Evolutionary conservation across 1,140 invertebrate genomes (phyloP).

Genomic region (Ceratitis capitata): DNA sequence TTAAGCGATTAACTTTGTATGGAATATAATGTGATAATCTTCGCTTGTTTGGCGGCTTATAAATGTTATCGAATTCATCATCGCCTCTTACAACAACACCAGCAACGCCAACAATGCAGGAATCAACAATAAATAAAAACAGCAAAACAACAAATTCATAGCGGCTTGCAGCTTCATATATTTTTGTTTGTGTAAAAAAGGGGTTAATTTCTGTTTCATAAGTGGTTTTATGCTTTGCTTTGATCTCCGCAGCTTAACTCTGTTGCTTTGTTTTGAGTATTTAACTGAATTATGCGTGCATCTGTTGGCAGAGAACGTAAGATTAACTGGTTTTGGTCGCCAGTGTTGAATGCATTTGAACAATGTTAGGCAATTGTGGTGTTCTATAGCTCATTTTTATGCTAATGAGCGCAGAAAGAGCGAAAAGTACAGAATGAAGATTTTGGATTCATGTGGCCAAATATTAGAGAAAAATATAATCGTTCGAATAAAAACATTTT

Average conservation of each 20-base stretch:
- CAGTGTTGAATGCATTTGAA: not conserved
- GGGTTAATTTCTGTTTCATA: conserved; percentile 30
- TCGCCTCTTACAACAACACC: not conserved
- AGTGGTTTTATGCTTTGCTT: conserved; percentile 23
- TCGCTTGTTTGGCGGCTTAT: conserved; percentile 24
- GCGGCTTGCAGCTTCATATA: not conserved
- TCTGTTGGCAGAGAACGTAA: not conserved
- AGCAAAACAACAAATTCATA: not conserved
- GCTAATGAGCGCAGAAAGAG: too few species aligned
- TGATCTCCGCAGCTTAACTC: conserved; percentile 1
- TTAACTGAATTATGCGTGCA: not conserved
- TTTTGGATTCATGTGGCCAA: too few species aligned
- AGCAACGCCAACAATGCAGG: not conserved
- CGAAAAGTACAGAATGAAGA: too few species aligned
- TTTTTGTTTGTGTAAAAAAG: not conserved
- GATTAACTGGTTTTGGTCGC: not conserved
- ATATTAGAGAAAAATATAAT: too few species aligned
- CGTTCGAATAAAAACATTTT: too few species aligned
- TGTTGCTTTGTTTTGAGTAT: not conserved
- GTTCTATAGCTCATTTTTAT: not conserved
- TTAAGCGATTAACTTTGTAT: conserved; percentile 34
- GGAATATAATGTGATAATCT: conserved; percentile 25
- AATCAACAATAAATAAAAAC: not conserved
- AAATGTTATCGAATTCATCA: conserved; percentile 36
- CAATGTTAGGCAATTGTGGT: not conserved